Evolutionary conservation across 2,888 invertebrate species (phyloP), one percentile per base, ranked within the genome.

Genomic region (Melipona bicolor): DNA sequence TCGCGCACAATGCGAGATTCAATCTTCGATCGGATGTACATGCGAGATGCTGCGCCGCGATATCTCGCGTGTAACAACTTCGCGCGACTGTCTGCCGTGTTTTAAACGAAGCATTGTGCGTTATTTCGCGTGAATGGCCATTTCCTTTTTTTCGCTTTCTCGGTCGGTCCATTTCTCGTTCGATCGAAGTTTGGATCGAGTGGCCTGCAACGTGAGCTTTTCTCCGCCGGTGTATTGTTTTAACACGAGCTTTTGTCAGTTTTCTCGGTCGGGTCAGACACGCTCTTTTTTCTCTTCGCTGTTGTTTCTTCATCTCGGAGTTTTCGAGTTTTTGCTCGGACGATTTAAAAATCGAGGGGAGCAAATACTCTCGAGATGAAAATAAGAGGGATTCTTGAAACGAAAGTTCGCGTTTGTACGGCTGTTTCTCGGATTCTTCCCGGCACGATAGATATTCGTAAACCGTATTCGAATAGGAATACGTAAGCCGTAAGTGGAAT

Each of bases 11-110:
- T 43, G 43, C 43, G 9, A 43, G 43, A 43, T 84, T 82, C 75
- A 84, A 88, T 87, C 82, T 73, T 70, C 56, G 24, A 27, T 15
- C 32, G 77, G 81, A 81, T 79, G 71, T 77, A 77, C 78, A 70
- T 74, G 32, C 69, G 56, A 24, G 62, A 65, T 54, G 36, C 43
- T 27, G 70, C 21, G 36, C 43, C 43, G 70, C 21, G 50, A 69
- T 73, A 69, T 56, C 36, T 36, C 64, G 36, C 64, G 24, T 64
- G 32, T 67, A 69, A 36, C 56, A 32, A 69, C 13, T n/a, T n/a
- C 49, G 67, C 24, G 50, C 6, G 69, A 74, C 74, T 52, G 36
- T 68, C 71, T 43, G 13, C 36, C 32, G 24, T 72, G 43, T 62
- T 65, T 73, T 64, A 80, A 43, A 81, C 80, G 69, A 80, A 74